Conservation (phyloP, 2,797 vertebrate species). For the Naso thynnoides region DNA sequence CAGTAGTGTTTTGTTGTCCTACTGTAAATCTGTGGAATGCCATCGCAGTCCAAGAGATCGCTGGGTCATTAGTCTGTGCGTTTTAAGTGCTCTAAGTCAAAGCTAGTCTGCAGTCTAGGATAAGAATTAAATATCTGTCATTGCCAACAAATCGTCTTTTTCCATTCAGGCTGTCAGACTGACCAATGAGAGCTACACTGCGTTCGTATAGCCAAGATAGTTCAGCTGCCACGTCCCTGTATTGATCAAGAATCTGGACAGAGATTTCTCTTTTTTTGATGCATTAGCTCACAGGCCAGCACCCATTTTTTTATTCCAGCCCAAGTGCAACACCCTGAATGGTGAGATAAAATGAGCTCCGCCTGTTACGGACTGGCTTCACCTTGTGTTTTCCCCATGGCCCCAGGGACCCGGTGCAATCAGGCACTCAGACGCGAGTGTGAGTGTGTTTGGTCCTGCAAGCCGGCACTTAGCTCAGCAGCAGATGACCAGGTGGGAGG, state of each 20-base stretch:
- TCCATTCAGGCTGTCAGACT: conserved; percentile 50
- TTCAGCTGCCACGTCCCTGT: conserved; percentile 35
- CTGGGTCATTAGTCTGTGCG: conserved; percentile 54
- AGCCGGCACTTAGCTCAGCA: conserved; percentile 70
- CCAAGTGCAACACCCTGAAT: conserved; percentile 39
- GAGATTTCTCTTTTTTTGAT: conserved; percentile 5
- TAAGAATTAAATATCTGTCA: conserved; percentile 55
- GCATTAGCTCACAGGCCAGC: background rate
- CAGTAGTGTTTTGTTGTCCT: conserved; percentile 1
- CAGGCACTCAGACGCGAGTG: conserved; percentile 53
- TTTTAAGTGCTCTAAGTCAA: conserved; percentile 47
- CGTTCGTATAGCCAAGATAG: conserved; percentile 41
- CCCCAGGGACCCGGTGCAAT: conserved; percentile 67
- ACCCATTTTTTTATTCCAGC: conserved; percentile 24
- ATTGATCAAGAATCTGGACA: conserved; percentile 57
- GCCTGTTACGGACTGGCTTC: conserved; percentile 43
- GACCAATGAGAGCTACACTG: conserved; percentile 44
- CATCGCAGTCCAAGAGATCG: conserved; percentile 44
- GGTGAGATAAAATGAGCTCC: conserved; percentile 57
- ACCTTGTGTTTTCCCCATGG: conserved; percentile 68
- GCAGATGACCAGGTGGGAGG: conserved; percentile 61
- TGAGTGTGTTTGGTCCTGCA: conserved; percentile 60
- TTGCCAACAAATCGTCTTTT: conserved; percentile 40
- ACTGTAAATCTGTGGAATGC: conserved; percentile 30
- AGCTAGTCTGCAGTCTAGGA: conserved; percentile 25